Base-by-base conservation (phyloP, 2,888 invertebrate species). In the Notodonta ziczac region DNA sequence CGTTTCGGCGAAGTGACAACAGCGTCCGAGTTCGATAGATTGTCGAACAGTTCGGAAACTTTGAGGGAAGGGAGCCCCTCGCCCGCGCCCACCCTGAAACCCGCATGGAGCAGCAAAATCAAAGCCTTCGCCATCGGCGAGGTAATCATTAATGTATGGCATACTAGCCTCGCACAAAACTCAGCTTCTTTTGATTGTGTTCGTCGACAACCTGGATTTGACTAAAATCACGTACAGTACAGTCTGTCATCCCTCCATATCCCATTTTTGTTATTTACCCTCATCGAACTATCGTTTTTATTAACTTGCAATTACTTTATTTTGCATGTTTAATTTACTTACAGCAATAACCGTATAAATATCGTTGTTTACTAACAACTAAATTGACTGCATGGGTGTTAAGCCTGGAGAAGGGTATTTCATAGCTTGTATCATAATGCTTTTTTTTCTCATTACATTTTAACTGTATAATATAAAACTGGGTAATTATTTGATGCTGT, bases 91-190 rank as follows among this genome's bases (percentile, higher is more conserved):
- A 79, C 81, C 84, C 80, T 84, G 89, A 90, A 86, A 89, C 90
- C 92, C 87, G 90, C 88, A 88, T 89, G 91, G 93, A 93, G 90
- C 92, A 91, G 91, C 91, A 87, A 91, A 90, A 84, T 89, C 87
- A 93, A 92, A 93, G 85, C 93, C 91, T 92, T 92, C 84, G 93
- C 93, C 90, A 88, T 89, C 91, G 94, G 93, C 94, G 93, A 94
- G 94, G 94, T 94, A 94, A 93, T 83, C 87, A 90, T 86, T 79
- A 88, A 84, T 87, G 85, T 90, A 87, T 88, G 90, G 89, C 89
- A 89, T 87, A 84, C 84, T 82, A 86, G 82, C 85, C 87, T 87
- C 90, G 84, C 86, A 82, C 80, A 83, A 87, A 80, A 88, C 86
- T 86, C 87, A 80, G 91, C 91, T 92, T 92, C 80, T 92, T 93